phyloP scores from a whole-genome alignment of 2,113 vertebrate genomes.

The Carassius carassius region DNA sequence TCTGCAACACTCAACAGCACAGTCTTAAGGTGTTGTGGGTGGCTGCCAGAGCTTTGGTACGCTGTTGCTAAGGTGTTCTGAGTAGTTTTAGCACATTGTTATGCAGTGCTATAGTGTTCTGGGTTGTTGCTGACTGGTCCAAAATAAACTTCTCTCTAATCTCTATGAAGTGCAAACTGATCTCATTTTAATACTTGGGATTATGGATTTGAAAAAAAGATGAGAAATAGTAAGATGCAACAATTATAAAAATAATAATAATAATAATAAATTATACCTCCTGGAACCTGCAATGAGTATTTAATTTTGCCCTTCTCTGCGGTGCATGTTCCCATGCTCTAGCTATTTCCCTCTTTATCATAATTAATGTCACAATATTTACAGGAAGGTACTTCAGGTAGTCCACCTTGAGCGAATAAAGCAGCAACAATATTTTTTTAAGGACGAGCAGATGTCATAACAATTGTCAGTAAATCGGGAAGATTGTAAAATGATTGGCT shows the following conservation, averaged over 20 bases:
- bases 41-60: too few species aligned
- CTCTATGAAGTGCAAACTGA: not conserved
- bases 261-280: slow-evolving; percentile 59
- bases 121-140: too few species aligned
- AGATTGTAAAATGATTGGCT: too few species aligned
- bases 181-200: not conserved
- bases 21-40: too few species aligned
- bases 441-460: not conserved
- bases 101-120: too few species aligned
- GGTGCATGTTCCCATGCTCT: slow-evolving; percentile 92
- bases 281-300: slow-evolving; percentile 86
- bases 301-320: slow-evolving; percentile 91
- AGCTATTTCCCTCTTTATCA: slow-evolving; percentile 84
- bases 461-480: too few species aligned
- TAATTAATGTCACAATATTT: slow-evolving; percentile 86
- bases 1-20: not conserved
- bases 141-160: too few species aligned
- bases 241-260: not conserved
- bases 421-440: not conserved
- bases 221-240: not conserved
- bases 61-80: too few species aligned
- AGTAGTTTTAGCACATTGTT: too few species aligned
- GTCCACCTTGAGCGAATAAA: slow-evolving; percentile 79
- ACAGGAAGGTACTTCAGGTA: slow-evolving; percentile 84
- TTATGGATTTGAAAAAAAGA: not conserved